A percentile compares a stretch with the other conserved stretches of the same genome.
Evolutionary conservation across 2,797 vertebrate species (phyloP).

Genomic region (Ctenopoma kingsleyae): DNA sequence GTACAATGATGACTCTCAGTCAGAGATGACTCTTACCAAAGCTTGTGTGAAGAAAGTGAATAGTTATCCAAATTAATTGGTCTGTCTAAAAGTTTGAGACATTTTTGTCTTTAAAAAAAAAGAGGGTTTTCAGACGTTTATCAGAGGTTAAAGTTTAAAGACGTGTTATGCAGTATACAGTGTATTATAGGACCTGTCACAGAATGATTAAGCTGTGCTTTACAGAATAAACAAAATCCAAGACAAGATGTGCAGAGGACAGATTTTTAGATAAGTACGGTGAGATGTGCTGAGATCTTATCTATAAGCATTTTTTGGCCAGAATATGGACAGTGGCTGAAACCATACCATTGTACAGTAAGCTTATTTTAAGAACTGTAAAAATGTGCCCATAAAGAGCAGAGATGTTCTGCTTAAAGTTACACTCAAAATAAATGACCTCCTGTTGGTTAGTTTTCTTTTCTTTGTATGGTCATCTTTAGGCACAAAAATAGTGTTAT

Average conservation of each 20-base stretch:
- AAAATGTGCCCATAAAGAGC: neutral
- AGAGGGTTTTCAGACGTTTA: conserved; percentile 8
- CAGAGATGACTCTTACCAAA: conserved; percentile 15
- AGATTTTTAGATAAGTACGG: neutral
- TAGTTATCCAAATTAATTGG: conserved; percentile 28
- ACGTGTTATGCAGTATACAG: neutral
- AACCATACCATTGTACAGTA: neutral
- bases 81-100: conserved; percentile 16
- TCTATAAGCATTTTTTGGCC: neutral
- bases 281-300: neutral
- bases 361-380: neutral
- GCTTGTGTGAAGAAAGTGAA: conserved; percentile 10
- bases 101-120: conserved; percentile 6
- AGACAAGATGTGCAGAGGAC: neutral
- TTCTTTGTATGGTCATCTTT: neutral
- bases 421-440: neutral
- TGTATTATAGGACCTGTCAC: conserved; percentile 7
- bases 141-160: conserved; percentile 19
- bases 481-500: neutral
- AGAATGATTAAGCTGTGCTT: neutral
- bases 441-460: neutral
- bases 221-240: neutral
- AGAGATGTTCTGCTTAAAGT: neutral
- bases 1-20: conserved; percentile 22
- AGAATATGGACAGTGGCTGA: neutral